Evolutionary conservation across 2,888 invertebrate genomes (phyloP).

Genomic region (Drosophila leonis): DNA sequence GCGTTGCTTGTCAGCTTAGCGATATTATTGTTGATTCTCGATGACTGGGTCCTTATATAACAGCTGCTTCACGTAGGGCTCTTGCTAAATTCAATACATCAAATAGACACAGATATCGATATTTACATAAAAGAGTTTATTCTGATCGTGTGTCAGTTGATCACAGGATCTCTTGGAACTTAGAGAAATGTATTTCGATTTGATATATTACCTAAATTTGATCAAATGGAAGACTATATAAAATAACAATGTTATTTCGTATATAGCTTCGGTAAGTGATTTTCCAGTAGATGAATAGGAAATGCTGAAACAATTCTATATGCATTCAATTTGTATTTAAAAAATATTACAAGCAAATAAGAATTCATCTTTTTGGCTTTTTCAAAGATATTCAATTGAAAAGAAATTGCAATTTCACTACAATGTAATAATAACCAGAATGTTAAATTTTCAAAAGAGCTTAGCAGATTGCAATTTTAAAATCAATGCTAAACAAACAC

Average conservation of each 20-base stretch:
- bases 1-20: conserved; percentile 52
- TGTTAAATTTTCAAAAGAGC: background rate
- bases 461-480: conserved; percentile 32
- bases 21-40: conserved; percentile 27
- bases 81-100: background rate
- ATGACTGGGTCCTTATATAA: conserved; percentile 7
- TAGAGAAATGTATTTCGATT: too few species aligned
- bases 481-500: conserved; percentile 20
- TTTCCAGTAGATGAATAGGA: background rate
- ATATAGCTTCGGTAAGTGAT: background rate
- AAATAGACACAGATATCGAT: background rate
- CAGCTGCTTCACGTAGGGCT: background rate
- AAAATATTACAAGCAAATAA: background rate
- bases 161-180: background rate
- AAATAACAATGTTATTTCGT: too few species aligned
- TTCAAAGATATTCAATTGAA: background rate
- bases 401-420: background rate
- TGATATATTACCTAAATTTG: too few species aligned
- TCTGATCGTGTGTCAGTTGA: background rate
- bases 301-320: too few species aligned
- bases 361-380: background rate
- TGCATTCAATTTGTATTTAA: background rate
- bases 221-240: too few species aligned
- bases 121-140: background rate
- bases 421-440: background rate